A percentile compares a stretch with the other conserved stretches of the same genome.
Conservation (phyloP, 2,888 invertebrate species). For the Smittia sp. region DNA sequence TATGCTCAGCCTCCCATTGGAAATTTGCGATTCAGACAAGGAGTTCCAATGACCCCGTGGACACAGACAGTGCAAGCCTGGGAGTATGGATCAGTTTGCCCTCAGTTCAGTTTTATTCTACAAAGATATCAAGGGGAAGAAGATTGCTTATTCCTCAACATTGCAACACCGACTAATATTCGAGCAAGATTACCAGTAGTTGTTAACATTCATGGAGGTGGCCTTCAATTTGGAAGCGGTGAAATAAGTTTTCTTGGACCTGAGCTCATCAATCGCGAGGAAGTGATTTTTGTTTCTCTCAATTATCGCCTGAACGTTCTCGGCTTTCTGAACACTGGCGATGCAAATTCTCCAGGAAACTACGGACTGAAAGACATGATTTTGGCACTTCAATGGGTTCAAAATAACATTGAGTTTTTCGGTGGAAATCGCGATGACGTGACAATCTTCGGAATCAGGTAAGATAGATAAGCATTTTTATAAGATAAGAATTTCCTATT, state of each 20-base stretch:
- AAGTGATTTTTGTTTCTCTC: conserved; percentile 25
- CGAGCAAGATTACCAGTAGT: conserved; percentile 6
- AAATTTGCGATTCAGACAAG: conserved; percentile 34
- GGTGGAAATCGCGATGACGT: conserved; percentile 38
- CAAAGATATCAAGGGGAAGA: conserved; percentile 6
- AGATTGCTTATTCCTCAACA: conserved; percentile 34
- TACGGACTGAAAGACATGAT: conserved; percentile 38
- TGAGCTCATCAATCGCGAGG: neutral
- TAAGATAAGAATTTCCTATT: too few species aligned
- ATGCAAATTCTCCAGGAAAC: conserved; percentile 33
- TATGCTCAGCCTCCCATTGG: conserved; percentile 31
- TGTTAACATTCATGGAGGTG: conserved; percentile 34
- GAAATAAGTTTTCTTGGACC: conserved; percentile 15
- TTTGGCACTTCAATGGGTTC: conserved; percentile 30
- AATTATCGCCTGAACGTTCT: conserved; percentile 35
- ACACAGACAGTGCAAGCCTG: neutral
- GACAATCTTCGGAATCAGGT: conserved; percentile 20
- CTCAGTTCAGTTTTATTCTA: conserved; percentile 12
- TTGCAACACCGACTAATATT: conserved; percentile 24
- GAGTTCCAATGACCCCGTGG: neutral
- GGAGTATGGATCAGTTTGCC: conserved; percentile 23
- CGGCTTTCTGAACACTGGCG: conserved; percentile 34
- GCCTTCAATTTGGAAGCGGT: conserved; percentile 15
- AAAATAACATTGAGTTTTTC: conserved; percentile 32
- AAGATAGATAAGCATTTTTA: neutral